Evolutionary conservation across 2,113 vertebrate species (phyloP).

Genomic region (Nanorana parkeri): DNA sequence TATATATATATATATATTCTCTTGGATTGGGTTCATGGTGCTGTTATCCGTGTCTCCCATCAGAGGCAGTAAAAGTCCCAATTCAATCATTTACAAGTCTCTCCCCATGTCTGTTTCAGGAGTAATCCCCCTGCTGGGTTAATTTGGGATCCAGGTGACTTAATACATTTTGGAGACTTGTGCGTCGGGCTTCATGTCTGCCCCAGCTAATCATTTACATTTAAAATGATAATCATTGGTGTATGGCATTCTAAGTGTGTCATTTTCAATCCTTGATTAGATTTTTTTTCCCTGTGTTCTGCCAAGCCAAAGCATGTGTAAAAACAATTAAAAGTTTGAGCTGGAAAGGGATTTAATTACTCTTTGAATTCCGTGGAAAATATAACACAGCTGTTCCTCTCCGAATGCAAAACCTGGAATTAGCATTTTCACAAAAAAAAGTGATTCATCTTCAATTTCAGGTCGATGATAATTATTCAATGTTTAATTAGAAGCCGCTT

Average conservation of each 20-base stretch:
- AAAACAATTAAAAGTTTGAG: slow-evolving; percentile 57
- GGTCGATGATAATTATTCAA: slow-evolving; percentile 45
- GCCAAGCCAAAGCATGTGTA: slow-evolving; percentile 53
- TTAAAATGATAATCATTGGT: slow-evolving; percentile 52
- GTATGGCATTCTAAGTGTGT: slow-evolving; percentile 37
- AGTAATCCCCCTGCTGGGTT: background rate
- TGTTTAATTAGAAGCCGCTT: slow-evolving; percentile 46
- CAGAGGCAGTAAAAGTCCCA: background rate
- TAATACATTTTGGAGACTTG: background rate
- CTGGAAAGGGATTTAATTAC: slow-evolving; percentile 52
- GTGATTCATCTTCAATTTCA: slow-evolving; percentile 43
- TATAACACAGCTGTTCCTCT: slow-evolving; percentile 53
- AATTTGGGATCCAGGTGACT: slow-evolving; percentile 32
- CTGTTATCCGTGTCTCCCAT: background rate
- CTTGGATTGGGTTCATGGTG: background rate
- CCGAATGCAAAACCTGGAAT: slow-evolving; percentile 38
- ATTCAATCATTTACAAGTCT: background rate
- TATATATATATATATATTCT: no score
- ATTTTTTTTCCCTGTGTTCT: slow-evolving; percentile 42
- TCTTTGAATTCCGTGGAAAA: slow-evolving; percentile 47
- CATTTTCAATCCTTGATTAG: slow-evolving; percentile 50
- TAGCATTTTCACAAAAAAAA: slow-evolving; percentile 47
- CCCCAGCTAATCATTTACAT: slow-evolving; percentile 48
- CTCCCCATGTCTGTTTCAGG: background rate
- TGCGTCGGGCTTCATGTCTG: background rate